Evolutionary conservation across 2,888 invertebrate species (phyloP).

Genomic region (Campopleginae sp.): DNA sequence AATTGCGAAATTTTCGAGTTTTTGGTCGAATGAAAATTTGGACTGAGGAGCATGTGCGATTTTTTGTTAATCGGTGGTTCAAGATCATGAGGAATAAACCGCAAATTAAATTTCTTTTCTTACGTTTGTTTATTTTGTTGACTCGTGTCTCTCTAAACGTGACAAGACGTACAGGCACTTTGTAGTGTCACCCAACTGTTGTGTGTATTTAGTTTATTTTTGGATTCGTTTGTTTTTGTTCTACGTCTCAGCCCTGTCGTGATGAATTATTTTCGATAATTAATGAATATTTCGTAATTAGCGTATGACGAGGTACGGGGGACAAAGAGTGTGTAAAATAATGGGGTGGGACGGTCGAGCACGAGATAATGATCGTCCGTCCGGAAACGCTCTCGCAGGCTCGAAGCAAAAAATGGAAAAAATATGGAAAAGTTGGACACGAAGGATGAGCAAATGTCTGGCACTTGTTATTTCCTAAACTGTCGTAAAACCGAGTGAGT

Average conservation of each 20-base stretch:
- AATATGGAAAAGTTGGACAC: background rate
- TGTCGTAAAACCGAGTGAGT: background rate
- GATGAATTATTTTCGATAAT: constrained; percentile 80
- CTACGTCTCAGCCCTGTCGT: constrained; percentile 81
- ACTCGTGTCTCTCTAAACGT: constrained; percentile 80
- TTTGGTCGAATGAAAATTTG: background rate
- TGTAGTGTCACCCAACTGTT: constrained; percentile 82
- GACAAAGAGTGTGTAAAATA: constrained; percentile 63
- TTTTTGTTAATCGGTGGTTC: constrained; percentile 69
- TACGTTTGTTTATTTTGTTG: constrained; percentile 61
- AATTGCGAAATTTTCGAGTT: background rate
- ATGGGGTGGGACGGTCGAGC: constrained; percentile 74
- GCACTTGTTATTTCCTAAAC: background rate
- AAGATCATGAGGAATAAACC: constrained; percentile 77
- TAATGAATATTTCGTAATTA: constrained; percentile 54
- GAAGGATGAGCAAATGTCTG: constrained; percentile 35
- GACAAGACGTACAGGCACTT: constrained; percentile 83
- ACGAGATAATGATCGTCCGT: constrained; percentile 70
- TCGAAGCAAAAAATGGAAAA: constrained; percentile 41
- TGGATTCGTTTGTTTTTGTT: constrained; percentile 58
- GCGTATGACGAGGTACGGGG: constrained; percentile 69
- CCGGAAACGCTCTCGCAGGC: constrained; percentile 70
- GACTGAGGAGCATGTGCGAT: background rate
- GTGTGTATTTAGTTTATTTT: constrained; percentile 56
- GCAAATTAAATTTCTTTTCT: constrained; percentile 72